Evolutionary conservation across 2,797 vertebrate species (phyloP).

Genomic region (Buceros bicornis): DNA sequence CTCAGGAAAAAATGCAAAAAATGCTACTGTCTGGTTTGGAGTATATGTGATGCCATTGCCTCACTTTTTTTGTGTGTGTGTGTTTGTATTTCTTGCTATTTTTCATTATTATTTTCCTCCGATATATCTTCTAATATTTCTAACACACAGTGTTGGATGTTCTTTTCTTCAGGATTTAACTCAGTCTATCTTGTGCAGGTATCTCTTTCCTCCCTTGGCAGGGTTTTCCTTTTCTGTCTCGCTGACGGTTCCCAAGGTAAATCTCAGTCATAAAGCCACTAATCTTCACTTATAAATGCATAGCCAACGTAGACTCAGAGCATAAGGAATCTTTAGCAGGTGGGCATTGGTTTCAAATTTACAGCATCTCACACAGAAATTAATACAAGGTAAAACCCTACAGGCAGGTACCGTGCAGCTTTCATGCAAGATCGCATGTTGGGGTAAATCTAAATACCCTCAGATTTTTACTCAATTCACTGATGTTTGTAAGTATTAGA

Average conservation of each 20-base stretch:
- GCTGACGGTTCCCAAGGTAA: neutral
- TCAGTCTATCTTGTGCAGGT: neutral
- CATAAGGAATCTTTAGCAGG: neutral
- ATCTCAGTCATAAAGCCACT: neutral
- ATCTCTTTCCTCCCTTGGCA: neutral
- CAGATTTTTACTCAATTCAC: neutral
- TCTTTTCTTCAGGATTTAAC: neutral
- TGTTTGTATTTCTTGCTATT: neutral
- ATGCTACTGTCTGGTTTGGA: neutral
- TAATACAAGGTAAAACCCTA: neutral
- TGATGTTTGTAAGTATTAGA: neutral
- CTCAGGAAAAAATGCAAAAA: neutral
- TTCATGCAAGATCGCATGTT: neutral
- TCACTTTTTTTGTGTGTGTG: neutral
- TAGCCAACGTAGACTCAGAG: neutral
- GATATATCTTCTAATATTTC: neutral
- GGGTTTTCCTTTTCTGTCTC: neutral
- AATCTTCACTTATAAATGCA: slow-evolving; percentile 20
- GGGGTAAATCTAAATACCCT: neutral
- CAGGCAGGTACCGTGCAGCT: neutral
- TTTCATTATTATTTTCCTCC: neutral
- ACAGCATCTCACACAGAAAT: neutral
- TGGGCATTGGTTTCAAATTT: neutral
- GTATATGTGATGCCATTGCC: neutral
- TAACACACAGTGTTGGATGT: neutral